Base-by-base conservation (phyloP, 2,797 vertebrate genomes). In the Microctenopoma lineatum region DNA sequence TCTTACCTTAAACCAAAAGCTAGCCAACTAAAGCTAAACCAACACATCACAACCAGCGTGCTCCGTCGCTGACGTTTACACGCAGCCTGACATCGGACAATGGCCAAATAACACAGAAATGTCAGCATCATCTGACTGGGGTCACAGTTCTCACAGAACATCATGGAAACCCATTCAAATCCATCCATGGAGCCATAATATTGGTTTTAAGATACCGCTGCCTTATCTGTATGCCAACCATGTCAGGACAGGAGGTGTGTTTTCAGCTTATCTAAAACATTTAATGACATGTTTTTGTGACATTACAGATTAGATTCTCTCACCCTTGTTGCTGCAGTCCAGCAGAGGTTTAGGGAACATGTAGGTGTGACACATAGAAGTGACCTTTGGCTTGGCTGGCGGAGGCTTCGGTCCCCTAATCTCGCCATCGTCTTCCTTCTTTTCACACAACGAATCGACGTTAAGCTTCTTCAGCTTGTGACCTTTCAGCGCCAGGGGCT, bases 321-420 rank as follows among this genome's bases (percentile, higher is more conserved):
- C 66, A 99, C 98, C 96, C 98, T 95, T 96, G 73, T 73, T 92
- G 87, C 81, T 95, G 94, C 97, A 99, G 86, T 98, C 95, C 84
- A 99, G 87, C 41, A 92, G 92, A 70, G 93, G 93, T 75, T 92
- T 94, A 58, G 97, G 96, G 87, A 96, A 95, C 78, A 97, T 88
- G 39, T 97, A 97, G 51, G 95, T 96, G 80, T 95, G 94, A 73
- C 98, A 99, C 73, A 90, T 77, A 21, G 95, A 91, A 54, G 94
- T 94, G 5, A 93, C 95, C 38, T 97, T 41, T n/a, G 89, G 87
- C 66, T 78, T 79, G 47, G 72, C 21, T 0, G 62, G 48, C 0
- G 84, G 70, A 42, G 53, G 77, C 3, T 9, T 77, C 1, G 75
- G 81, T 16, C 65, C 75, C 39, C 77, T 79, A 0, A 32, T 51